Evolutionary conservation across 2,797 vertebrate species (phyloP).

Genomic region (Rhincodon typus): DNA sequence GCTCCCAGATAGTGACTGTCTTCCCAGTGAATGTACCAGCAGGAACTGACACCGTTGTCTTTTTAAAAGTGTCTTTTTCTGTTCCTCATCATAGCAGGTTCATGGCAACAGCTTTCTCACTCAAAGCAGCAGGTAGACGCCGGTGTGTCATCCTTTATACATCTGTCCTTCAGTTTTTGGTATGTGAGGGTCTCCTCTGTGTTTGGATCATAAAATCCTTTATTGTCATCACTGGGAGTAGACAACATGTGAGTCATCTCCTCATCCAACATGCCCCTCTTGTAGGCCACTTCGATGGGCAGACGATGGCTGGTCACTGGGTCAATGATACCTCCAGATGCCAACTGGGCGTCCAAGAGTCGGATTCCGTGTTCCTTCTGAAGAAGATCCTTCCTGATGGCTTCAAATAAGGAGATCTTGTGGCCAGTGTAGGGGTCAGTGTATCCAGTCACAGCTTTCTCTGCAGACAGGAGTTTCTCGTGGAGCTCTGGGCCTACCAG

Average conservation of each 20-base stretch:
- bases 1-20: conserved; percentile 79
- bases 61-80: conserved; percentile 74
- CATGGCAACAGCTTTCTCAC: background rate
- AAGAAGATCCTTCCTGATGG: conserved; percentile 74
- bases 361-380: conserved; percentile 65
- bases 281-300: conserved; percentile 74
- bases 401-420: conserved; percentile 73
- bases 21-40: conserved; percentile 72
- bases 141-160: conserved; percentile 68
- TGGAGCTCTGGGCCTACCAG: no score
- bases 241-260: conserved; percentile 67
- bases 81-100: conserved; percentile 83
- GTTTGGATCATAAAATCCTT: conserved; percentile 85
- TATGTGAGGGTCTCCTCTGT: conserved; percentile 80
- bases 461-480: no score
- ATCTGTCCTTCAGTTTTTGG: conserved; percentile 71
- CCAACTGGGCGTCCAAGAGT: conserved; percentile 79
- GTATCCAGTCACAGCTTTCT: conserved; percentile 68
- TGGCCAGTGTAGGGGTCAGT: conserved; percentile 70
- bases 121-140: conserved; percentile 58
- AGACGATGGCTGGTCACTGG: conserved; percentile 73
- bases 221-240: conserved; percentile 73
- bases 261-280: conserved; percentile 67
- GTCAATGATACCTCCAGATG: conserved; percentile 76
- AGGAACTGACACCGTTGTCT: conserved; percentile 71